phyloP scores from a whole-genome alignment of 2,797 vertebrate species.

The Sphenodon punctatus region DNA sequence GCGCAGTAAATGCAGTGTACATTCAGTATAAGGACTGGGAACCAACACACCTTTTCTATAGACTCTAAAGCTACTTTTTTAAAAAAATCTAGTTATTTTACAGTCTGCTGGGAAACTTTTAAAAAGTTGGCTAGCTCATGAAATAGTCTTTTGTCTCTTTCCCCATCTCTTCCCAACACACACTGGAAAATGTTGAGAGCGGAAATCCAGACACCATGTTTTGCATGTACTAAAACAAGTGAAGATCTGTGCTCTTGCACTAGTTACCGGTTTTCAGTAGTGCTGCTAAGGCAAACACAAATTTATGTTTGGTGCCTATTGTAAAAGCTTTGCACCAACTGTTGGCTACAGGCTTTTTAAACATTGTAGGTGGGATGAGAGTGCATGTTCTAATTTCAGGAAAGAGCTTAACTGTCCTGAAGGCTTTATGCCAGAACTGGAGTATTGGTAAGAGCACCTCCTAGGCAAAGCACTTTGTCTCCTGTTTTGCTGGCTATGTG shows the following conservation, averaged over 20 bases:
- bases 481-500: background rate
- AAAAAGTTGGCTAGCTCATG: too few species aligned
- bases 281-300: background rate
- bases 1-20: background rate
- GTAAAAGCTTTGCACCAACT: background rate
- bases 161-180: background rate
- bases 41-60: too few species aligned
- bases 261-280: too few species aligned
- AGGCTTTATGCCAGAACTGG: background rate
- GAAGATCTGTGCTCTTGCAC: too few species aligned
- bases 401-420: background rate
- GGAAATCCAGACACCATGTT: slow-evolving; percentile 1
- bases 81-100: too few species aligned
- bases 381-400: background rate
- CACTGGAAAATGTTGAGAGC: background rate
- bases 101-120: too few species aligned
- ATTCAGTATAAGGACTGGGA: too few species aligned
- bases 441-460: background rate
- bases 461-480: background rate
- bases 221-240: too few species aligned
- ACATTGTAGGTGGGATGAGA: background rate
- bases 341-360: background rate
- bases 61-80: too few species aligned
- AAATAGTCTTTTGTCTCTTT: too few species aligned
- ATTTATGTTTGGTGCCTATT: background rate